Base-by-base conservation (phyloP, 2,888 invertebrate species). In the Pyrochroa serraticornis region DNA sequence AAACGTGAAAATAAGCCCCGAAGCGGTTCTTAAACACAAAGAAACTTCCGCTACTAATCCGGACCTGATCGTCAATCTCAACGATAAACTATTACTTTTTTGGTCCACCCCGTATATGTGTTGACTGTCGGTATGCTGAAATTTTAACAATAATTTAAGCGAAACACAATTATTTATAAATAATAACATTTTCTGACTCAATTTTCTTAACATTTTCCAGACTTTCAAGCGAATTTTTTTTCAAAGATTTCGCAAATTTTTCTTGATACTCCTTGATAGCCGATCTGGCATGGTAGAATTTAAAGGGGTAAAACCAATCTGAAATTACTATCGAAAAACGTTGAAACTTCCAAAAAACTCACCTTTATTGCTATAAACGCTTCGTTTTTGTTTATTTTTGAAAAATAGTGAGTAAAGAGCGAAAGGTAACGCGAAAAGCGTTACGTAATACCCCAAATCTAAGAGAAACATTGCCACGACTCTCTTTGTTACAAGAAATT, bases 1-100 rank as follows among this genome's bases (percentile, higher is more conserved):
- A 51, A 82, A 75, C 41, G 80, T 79, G 52, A 81, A 83, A 9
- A 74, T 67, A 30, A 76, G 76, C 6, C 82, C 83, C 64, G 82
- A 75, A 3, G 71, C 64, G 7, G 82, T 62, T 13, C 72, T 60
- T 9, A 89, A 72, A 52, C 82, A 77, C 0, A 90, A 70, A 60
- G 81, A 81, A 0, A 85, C 75, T 77, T 89, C 88, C 0, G 80
- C 79, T n/a, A 82, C 66, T 13, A 83, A 75, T 52, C 81, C 81
- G 30, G 79, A 76, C 39, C 82, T 74, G 59, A 85, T 82, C 6
- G 82, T 81, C 42, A 89, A 77, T 53, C 81, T 81, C 8, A 87
- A 64, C 6, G 83, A 74, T 0, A 90, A 13, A 0, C 81, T 79
- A 43, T 84, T 82, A 0, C 87, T 87, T 9, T 85, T 81, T 6